These are phyloP conservation scores for Distichodus sexfasciatus DNA, from an alignment of 2,797 vertebrate species.

Conservation along the genomic window DNA sequence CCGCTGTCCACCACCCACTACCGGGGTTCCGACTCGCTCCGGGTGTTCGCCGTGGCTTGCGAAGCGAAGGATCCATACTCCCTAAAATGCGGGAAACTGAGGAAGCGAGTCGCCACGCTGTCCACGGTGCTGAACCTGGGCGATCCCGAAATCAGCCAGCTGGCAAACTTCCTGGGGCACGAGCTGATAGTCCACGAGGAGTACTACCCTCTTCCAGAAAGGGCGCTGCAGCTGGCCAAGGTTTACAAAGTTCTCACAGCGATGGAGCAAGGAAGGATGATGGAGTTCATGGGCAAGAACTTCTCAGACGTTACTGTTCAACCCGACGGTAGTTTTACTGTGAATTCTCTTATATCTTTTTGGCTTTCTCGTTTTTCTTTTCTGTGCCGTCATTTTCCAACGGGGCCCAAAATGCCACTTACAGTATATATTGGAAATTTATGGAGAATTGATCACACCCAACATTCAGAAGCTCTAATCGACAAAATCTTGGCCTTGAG, in stretches of 20 bases:
- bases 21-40: slow-evolving; percentile 42
- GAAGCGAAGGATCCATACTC: slow-evolving; percentile 32
- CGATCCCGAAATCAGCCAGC: slow-evolving; percentile 39
- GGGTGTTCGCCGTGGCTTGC: slow-evolving; percentile 30
- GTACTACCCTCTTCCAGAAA: slow-evolving; percentile 38
- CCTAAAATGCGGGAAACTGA: slow-evolving; percentile 44
- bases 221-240: slow-evolving; percentile 47
- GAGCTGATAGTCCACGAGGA: slow-evolving; percentile 36
- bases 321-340: slow-evolving; percentile 6
- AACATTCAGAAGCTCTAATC: no score
- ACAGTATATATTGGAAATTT: no score
- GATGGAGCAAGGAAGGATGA: background rate
- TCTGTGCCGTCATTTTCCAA: background rate
- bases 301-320: slow-evolving; percentile 32
- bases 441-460: no score
- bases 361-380: background rate
- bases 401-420: no score
- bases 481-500: no score
- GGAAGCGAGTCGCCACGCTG: slow-evolving; percentile 42
- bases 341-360: background rate
- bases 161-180: slow-evolving; percentile 43
- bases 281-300: slow-evolving; percentile 44
- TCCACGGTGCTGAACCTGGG: slow-evolving; percentile 43
- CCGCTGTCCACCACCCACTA: slow-evolving; percentile 40
- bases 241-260: slow-evolving; percentile 25